phyloP scores from a whole-genome alignment of 2,888 invertebrate genomes.

The Ferdinandea cuprea region DNA sequence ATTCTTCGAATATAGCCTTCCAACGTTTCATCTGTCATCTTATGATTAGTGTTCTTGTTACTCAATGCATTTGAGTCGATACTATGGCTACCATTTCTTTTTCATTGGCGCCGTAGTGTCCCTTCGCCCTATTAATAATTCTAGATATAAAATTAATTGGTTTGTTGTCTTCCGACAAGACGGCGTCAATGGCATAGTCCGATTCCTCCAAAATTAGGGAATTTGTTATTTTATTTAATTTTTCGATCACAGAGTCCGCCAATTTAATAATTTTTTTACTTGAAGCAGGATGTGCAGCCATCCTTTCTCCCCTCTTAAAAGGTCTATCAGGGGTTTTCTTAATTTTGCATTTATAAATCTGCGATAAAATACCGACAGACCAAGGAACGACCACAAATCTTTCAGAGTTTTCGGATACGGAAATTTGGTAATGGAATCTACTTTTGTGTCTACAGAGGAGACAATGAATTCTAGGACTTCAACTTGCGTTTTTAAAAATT shows the following conservation, averaged over 20 bases:
- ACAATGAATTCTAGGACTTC: constrained; percentile 55
- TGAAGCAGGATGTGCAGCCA: too few relatives aligned
- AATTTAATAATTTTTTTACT: too few relatives aligned
- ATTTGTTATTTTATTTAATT: neutral
- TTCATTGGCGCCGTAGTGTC: neutral
- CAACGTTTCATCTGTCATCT: neutral
- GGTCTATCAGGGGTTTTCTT: too few relatives aligned
- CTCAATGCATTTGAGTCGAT: neutral
- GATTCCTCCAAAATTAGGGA: neutral
- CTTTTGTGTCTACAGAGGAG: constrained; percentile 52
- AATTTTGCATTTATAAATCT: neutral
- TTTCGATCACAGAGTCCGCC: neutral
- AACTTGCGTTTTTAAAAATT: constrained; percentile 48
- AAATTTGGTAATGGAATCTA: constrained; percentile 42
- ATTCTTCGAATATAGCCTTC: neutral
- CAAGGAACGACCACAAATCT: constrained; percentile 29
- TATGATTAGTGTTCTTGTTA: neutral
- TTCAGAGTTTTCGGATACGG: constrained; percentile 48
- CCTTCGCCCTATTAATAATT: neutral
- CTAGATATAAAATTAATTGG: neutral
- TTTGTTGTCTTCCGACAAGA: neutral
- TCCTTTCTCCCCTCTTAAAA: too few relatives aligned
- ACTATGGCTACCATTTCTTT: neutral
- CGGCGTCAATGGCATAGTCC: neutral
- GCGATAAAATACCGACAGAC: constrained; percentile 30